Base-by-base conservation (phyloP, 2,113 vertebrate genomes). In the Peromyscus leucopus region DNA sequence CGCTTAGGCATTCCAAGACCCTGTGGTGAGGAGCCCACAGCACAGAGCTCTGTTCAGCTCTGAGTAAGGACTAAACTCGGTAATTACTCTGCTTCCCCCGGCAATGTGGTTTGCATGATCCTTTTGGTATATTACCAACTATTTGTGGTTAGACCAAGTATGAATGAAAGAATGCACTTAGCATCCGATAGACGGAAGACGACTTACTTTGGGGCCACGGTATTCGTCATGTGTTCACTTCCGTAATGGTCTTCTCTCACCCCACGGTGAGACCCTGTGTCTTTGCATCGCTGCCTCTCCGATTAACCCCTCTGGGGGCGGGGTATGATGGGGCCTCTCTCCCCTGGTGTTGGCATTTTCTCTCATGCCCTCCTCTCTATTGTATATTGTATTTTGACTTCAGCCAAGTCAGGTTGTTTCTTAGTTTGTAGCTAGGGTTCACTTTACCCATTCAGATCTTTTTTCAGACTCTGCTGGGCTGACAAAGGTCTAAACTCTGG, bases 71-170 rank as follows among this genome's bases (percentile, higher is more conserved):
- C 28, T 79, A 92, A 16, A 76, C 87, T 59, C 51, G 65, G 74
- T 12, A 67, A 94, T 61, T 33, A 71, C 85, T 48, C 74, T 24
- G 2, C 85, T 85, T 91, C 65, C 11, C 63, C 79, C 26, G 4
- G 33, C 57, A 87, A 57, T 85, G 51, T 95, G 93, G 86, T 92
- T 95, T 90, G 69, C 75, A 63, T 89, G 61, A 83, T 94, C 21
- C 79, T 48, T 95, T 80, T 94, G 86, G 85, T 87, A 71, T 86
- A 21, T 78, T 76, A 89, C 89, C 51, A 76, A 76, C 39, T 82
- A 42, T 94, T 65, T 96, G 95, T 95, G 96, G 79, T 59, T 92
- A 69, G 72, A 69, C 69, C 76, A 94, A 95, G 48, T 76, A 89
- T 82, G 78, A 93, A 71, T 96, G 93, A 94, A 96, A 89, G 78